Conservation (phyloP, 2,797 vertebrate genomes). For the Gadopsis marmoratus region DNA sequence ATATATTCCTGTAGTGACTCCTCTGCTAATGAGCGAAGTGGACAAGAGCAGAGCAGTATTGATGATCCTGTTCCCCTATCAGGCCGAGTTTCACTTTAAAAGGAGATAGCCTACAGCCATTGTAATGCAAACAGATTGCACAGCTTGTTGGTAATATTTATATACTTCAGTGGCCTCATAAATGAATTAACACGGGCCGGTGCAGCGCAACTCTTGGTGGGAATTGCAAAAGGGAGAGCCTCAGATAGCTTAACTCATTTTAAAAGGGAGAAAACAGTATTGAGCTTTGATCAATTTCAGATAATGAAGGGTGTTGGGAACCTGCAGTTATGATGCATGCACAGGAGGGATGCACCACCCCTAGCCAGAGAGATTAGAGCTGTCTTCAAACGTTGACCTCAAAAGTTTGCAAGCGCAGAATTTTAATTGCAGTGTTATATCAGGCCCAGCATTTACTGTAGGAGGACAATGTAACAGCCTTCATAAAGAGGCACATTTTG, state of each 20-base stretch:
- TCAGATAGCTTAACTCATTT: slow-evolving; percentile 23
- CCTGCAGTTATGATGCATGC: slow-evolving; percentile 42
- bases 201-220: slow-evolving; percentile 37
- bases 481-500: slow-evolving; percentile 30
- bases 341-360: slow-evolving; percentile 35
- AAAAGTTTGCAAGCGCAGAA: slow-evolving; percentile 34
- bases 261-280: slow-evolving; percentile 17
- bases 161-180: slow-evolving; percentile 68
- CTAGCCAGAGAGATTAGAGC: slow-evolving; percentile 48
- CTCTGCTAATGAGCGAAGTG: slow-evolving; percentile 39
- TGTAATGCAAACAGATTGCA: slow-evolving; percentile 67
- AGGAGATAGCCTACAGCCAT: slow-evolving; percentile 56
- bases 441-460: slow-evolving; percentile 14
- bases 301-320: slow-evolving; percentile 49
- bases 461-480: slow-evolving; percentile 12
- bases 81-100: slow-evolving; percentile 44
- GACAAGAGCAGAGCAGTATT: slow-evolving; percentile 11
- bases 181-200: slow-evolving; percentile 55
- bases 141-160: slow-evolving; percentile 73
- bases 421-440: slow-evolving; percentile 48
- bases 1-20: slow-evolving; percentile 30
- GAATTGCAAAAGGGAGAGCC: slow-evolving; percentile 5
- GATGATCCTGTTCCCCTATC: slow-evolving; percentile 18
- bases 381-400: slow-evolving; percentile 50
- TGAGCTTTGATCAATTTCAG: slow-evolving; percentile 45